Conservation (phyloP, 2,888 invertebrate species). For the Phortica magna region DNA sequence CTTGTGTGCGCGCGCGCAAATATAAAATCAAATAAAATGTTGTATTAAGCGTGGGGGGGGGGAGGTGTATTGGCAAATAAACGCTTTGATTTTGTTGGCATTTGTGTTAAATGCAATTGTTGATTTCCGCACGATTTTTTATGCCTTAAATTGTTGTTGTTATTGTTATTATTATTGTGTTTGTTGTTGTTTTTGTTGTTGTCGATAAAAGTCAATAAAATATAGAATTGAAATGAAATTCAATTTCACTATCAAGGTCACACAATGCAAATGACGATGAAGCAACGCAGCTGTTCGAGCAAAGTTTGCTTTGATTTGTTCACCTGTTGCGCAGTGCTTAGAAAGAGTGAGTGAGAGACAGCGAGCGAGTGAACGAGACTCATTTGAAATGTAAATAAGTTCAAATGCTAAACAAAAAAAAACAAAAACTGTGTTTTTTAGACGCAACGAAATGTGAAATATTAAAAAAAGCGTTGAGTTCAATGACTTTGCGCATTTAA, state of each 20-base stretch:
- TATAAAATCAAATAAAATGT: conserved; percentile 37
- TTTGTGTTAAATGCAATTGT: not conserved
- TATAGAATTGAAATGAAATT: conserved; percentile 53
- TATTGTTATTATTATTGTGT: not conserved
- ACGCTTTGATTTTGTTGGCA: not conserved
- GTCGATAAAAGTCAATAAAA: not conserved
- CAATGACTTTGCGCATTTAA: not conserved
- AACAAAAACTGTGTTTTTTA: conserved; percentile 35
- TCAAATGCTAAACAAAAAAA: not conserved
- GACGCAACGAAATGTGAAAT: not conserved
- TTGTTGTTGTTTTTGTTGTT: not conserved
- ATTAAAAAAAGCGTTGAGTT: not conserved
- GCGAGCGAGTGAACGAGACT: too few relatives aligned
- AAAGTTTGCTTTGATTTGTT: conserved; percentile 47
- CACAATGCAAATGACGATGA: conserved; percentile 41
- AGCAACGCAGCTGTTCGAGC: conserved; percentile 37
- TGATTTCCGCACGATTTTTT: conserved; percentile 3
- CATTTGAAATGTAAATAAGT: conserved; percentile 60
- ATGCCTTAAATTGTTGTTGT: not conserved
- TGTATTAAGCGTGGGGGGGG: conserved; percentile 54
- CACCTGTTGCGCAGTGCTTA: not conserved
- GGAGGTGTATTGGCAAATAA: not conserved
- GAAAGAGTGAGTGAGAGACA: conserved; percentile 25
- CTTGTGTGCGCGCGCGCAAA: conserved; percentile 57
- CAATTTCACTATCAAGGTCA: conserved; percentile 76